phyloP scores from a whole-genome alignment of 2,888 invertebrate species.

The Cyaniris semiargus region DNA sequence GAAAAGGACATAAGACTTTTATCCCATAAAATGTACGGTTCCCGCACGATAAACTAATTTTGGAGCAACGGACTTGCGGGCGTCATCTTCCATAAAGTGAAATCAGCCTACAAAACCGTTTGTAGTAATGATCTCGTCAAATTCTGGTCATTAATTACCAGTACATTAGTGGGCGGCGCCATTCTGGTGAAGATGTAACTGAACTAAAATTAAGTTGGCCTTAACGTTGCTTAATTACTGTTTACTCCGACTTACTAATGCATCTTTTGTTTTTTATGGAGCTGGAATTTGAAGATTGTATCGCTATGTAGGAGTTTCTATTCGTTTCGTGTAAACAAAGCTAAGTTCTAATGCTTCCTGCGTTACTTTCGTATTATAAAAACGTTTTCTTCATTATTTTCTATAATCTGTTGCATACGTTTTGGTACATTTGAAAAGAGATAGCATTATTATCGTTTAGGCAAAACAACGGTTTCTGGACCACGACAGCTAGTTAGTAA shows the following conservation, averaged over 20 bases:
- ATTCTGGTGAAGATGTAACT: slow-evolving; percentile 40
- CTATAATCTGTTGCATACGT: neutral
- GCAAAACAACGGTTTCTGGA: too few relatives aligned
- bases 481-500: too few relatives aligned
- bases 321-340: neutral
- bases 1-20: too few relatives aligned
- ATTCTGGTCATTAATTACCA: slow-evolving; percentile 68
- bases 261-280: slow-evolving; percentile 6
- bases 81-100: neutral
- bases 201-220: slow-evolving; percentile 29
- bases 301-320: neutral
- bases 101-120: neutral
- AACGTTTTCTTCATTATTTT: neutral
- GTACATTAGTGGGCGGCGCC: slow-evolving; percentile 70
- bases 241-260: slow-evolving; percentile 16
- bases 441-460: neutral
- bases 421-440: neutral
- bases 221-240: slow-evolving; percentile 25
- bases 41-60: neutral
- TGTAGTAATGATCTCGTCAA: slow-evolving; percentile 69
- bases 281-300: neutral
- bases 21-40: too few relatives aligned
- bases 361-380: neutral
- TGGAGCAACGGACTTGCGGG: neutral
- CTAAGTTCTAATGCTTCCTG: neutral